Conservation (phyloP, 2,797 vertebrate species). For the Parauchenoglanis ngamensis region DNA sequence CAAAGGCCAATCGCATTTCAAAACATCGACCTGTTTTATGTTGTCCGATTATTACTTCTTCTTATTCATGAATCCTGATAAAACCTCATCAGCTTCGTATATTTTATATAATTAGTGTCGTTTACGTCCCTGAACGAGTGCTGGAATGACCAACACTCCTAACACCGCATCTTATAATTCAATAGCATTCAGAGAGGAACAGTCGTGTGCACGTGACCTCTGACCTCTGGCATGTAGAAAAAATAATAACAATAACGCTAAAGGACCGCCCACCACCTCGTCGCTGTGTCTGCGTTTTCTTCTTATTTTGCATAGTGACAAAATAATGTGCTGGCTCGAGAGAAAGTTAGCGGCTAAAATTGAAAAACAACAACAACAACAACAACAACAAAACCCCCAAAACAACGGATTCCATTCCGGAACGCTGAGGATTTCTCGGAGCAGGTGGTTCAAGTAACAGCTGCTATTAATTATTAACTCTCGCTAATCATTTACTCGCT, state of each 20-base stretch:
- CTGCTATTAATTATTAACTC: constrained; percentile 33
- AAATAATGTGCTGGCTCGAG: constrained; percentile 63
- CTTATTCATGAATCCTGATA: background rate
- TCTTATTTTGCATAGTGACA: constrained; percentile 81
- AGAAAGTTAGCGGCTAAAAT: constrained; percentile 47
- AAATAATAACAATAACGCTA: constrained; percentile 35
- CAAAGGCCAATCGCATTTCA: background rate
- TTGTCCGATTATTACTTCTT: background rate
- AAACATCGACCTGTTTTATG: background rate
- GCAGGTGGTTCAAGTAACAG: constrained; percentile 45
- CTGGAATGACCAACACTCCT: background rate
- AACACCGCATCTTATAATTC: background rate
- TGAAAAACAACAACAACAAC: background rate
- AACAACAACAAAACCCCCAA: background rate
- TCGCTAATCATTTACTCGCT: constrained; percentile 61
- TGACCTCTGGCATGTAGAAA: constrained; percentile 55
- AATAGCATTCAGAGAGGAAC: constrained; percentile 4
- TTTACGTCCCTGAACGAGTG: constrained; percentile 3
- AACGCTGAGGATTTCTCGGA: constrained; percentile 30
- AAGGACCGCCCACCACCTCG: constrained; percentile 58
- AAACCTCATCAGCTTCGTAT: background rate
- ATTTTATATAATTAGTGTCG: background rate
- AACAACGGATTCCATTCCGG: constrained; percentile 9
- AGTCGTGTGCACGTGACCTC: background rate
- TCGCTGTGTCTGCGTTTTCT: constrained; percentile 26